phyloP scores from a whole-genome alignment of 2,797 vertebrate species.

The Anguilla pacifica region DNA sequence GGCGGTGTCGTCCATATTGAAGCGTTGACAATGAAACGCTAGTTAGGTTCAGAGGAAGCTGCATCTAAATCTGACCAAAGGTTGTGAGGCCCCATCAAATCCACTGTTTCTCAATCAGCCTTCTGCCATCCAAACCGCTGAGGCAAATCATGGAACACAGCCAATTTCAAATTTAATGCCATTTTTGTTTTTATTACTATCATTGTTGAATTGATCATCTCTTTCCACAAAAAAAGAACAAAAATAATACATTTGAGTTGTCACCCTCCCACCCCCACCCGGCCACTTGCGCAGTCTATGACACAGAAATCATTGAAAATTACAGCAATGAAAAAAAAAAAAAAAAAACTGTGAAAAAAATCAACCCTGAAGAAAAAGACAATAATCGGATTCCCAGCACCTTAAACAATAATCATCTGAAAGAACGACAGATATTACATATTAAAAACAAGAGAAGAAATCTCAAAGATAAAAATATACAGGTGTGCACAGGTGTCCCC shows the following conservation, averaged over 20 bases:
- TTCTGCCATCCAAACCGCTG: neutral
- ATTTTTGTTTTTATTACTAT: conserved; percentile 79
- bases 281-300: conserved; percentile 70
- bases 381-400: conserved; percentile 80
- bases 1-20: neutral
- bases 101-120: neutral
- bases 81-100: neutral
- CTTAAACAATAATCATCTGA: conserved; percentile 76
- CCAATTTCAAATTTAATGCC: conserved; percentile 60
- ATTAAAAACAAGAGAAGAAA: conserved; percentile 46
- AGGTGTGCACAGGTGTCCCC: conserved; percentile 52
- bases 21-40: neutral
- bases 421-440: conserved; percentile 53
- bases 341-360: conserved; percentile 62
- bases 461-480: conserved; percentile 51
- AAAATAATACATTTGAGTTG: conserved; percentile 72
- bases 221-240: conserved; percentile 74
- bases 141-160: conserved; percentile 39
- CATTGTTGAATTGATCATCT: conserved; percentile 80
- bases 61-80: no score
- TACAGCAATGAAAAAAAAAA: conserved; percentile 82
- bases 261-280: conserved; percentile 68
- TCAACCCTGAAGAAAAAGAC: conserved; percentile 78
- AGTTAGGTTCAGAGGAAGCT: neutral
- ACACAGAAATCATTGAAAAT: conserved; percentile 79